A percentile compares a stretch with the other conserved stretches of the same genome.
Evolutionary conservation across 2,113 vertebrate species (phyloP).

Genomic region (Microcebus tavaratra): DNA sequence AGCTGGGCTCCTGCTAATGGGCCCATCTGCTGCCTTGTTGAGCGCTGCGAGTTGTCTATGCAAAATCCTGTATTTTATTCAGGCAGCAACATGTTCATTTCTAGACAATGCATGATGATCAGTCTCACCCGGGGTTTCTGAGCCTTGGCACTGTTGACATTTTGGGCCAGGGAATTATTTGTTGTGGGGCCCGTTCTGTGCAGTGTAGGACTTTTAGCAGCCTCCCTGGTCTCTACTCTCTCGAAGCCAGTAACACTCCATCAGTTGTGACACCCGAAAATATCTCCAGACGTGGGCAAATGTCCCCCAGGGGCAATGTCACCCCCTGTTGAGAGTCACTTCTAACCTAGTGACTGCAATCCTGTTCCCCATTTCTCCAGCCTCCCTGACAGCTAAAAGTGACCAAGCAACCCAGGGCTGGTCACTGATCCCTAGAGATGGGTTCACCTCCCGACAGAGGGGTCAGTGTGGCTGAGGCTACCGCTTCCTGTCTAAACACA

Average conservation of each 20-base stretch:
- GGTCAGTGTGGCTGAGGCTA: accelerated
- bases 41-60: accelerated
- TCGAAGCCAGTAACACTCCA: not conserved
- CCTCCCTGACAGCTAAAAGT: not conserved
- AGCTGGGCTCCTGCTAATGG: accelerated
- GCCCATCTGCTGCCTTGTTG: not conserved
- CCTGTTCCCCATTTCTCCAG: not conserved
- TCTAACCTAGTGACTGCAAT: too few species aligned
- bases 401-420: not conserved
- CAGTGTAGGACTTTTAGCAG: not conserved
- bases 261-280: not conserved
- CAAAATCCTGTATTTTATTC: not conserved
- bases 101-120: not conserved
- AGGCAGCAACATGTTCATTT: not conserved
- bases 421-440: not conserved
- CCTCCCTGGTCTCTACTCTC: not conserved
- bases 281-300: not conserved
- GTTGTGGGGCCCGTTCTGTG: not conserved
- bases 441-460: not conserved
- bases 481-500: not conserved
- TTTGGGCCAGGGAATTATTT: not conserved
- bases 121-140: too few species aligned
- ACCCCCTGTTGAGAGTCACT: not conserved
- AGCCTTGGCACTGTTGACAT: accelerated
- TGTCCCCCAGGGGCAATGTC: not conserved